These are phyloP conservation scores for Myopa testacea DNA, from an alignment of 2,888 invertebrate genomes.

Conservation along the genomic window DNA sequence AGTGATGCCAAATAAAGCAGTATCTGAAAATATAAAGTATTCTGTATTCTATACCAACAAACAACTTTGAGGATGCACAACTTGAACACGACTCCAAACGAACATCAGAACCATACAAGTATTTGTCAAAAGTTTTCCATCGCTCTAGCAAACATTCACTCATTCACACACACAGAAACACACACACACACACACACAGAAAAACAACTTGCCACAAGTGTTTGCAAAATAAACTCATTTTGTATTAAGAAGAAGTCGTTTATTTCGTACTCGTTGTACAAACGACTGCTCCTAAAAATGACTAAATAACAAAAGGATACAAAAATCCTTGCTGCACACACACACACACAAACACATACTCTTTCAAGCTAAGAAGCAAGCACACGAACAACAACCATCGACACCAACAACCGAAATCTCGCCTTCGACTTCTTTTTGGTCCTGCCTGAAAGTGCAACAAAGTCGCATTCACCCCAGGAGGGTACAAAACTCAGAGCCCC, in stretches of 20 bases:
- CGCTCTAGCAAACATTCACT: conserved; percentile 56
- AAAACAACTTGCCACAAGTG: conserved; percentile 57
- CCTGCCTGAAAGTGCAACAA: not conserved
- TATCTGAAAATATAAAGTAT: conserved; percentile 21
- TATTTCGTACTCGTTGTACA: not conserved
- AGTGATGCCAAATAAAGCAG: conserved; percentile 18
- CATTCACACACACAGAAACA: not conserved
- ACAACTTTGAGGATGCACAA: not conserved
- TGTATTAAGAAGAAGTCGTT: conserved; percentile 37
- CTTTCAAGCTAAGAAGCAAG: not conserved
- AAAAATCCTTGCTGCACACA: conserved; percentile 45
- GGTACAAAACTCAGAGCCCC: too few relatives aligned
- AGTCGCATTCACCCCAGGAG: conserved; percentile 11
- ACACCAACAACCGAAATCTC: not conserved
- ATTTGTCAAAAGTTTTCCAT: conserved; percentile 58
- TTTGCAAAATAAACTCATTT: conserved; percentile 62
- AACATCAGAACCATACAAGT: not conserved
- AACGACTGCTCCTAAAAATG: conserved; percentile 41
- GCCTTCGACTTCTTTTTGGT: not conserved
- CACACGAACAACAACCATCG: conserved; percentile 36
- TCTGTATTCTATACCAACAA: not conserved
- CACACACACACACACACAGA: too few relatives aligned
- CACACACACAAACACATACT: conserved; percentile 48
- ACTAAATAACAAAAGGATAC: conserved; percentile 44
- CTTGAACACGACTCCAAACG: not conserved